Base-by-base conservation (phyloP, 2,113 vertebrate species). In the Cyanistes caeruleus region DNA sequence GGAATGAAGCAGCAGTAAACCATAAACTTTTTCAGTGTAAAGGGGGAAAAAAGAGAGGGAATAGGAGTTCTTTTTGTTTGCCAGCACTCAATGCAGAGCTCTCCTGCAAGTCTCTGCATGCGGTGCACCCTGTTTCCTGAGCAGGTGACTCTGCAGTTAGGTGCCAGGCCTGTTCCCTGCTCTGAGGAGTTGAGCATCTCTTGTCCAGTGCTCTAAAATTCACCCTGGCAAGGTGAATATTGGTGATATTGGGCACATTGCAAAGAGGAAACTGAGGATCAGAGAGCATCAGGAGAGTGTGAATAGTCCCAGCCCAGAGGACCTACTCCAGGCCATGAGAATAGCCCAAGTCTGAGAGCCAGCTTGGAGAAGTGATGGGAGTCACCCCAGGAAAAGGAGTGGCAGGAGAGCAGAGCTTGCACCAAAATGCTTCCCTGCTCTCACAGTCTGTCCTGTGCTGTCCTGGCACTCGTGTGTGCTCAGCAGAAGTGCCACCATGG, bases 191-290 rank as follows among this genome's bases (percentile, higher is more conserved):
- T 63, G 35, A 4, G 9, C 5, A 11, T 55, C 55, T 73, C 46
- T 52, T 73, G 41, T 60, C 35, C 31, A 68, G 18, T 25, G 12
- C 53, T 73, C 60, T 20, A 2, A 37, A 82, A 60, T 56, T 74
- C 70, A 60, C 22, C 20, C 51, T 56, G 46, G 51, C 41, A 60
- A 39, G 27, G 39, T 39, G 39, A 39, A 39, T 39, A 39, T 39
- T 39, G 39, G 39, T 39, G 39, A 69, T 64, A 51, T 0, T 43
- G 8, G 41, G 60, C 41, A 37, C 0, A 0, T 55, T 24, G 49
- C 35, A 23, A 51, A 73, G 69, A 11, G 9, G 22, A 20, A n/a
- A 60, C 10, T 21, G 65, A 74, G 65, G 22, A 25, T 46, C 70
- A 69, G 78, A 56, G 62, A 19, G 18, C 25, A 67, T 30, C 31